Base-by-base conservation (phyloP, 2,888 invertebrate genomes). In the Melanostoma scalare region DNA sequence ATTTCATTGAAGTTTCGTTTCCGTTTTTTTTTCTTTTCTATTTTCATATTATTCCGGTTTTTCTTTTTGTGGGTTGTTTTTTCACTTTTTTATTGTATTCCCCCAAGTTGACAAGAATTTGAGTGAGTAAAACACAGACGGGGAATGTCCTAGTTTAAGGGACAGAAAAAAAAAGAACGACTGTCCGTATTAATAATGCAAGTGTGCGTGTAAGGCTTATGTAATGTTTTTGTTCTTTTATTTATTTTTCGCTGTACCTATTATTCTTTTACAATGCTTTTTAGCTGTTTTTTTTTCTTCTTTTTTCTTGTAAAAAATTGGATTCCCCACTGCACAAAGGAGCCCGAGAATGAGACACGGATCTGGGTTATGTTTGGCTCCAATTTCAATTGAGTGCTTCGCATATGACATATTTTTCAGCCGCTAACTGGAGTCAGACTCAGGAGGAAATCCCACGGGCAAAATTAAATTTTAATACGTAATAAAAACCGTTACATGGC, bases 361-460 rank as follows among this genome's bases (percentile, higher is more conserved):
- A 79, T 67, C 78, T 79, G 84, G 84, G 84, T 84, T 74, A 74
- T 75, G 74, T 75, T 84, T 78, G 71, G 74, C 50, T 9, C 71
- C 78, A 79, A 75, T 74, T 84, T 84, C 74, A 67, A 84, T 75
- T 84, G 75, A 84, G 78, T 84, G 73, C 77, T 68, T 84, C 68
- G 60, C 63, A 58, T 74, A 53, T 82, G 68, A 73, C 63, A 73
- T 53, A 60, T 75, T 72, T 71, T 69, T 61, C 31, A 30, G 35
- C 46, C 40, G 33, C 31, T 68, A 61, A 46, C 30, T 48, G 30
- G 38, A 33, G 46, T 36, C 6, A 30, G 6, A 38, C 33, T 44
- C 9, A 35, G 44, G 20, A 42, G 74, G 4, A n/a, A 8, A 2
- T 75, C 80, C 65, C 80, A 44, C 30, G 65, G 75, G 80, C 46